Base-by-base conservation (phyloP, 2,888 invertebrate species). In the Notodonta dromedarius region DNA sequence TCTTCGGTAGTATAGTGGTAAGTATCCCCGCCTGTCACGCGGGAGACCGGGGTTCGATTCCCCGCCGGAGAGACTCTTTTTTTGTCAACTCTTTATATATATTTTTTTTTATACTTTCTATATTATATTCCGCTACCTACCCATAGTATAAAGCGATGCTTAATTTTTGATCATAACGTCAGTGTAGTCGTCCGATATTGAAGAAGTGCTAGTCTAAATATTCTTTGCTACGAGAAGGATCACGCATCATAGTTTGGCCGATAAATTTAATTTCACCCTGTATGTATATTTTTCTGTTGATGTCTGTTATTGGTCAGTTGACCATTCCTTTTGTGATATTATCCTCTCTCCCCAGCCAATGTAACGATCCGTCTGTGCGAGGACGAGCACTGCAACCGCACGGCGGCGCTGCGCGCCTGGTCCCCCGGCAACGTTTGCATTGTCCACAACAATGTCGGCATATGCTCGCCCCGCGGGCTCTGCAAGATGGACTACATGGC, bases 1-100 rank as follows among this genome's bases (percentile, higher is more conserved):
- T 92, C 92, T 88, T 91, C 93, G 93, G 93, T 94, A 93, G 93
- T 94, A 93, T 94, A 94, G 93, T 94, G 94, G 93, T 93, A 68
- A 94, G 94, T 93, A 94, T 94, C 93, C 93, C 94, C 93, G 94
- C 94, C 93, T 94, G 93, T 94, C 93, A 93, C 93, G 93, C 93
- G 93, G 93, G 93, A 94, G 94, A 94, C 94, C 93, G 92, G 93
- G 93, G 94, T 94, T 94, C 94, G 93, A 94, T 94, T 94, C 93
- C 93, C 93, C 91, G 94, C 92, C 91, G 93, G 89, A 87, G 89
- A 88, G 87, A 69, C 8, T 13, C 53, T 63, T 75, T 84, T 84
- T 46, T 46, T 24, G 1, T 24, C 24, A 24, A 24, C 24, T 24
- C 24, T 24, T 24, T 24, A 2, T 24, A 24, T 24, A n/a, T n/a